Conservation (phyloP, 1,140 invertebrate species). For the Drosophila hydei region DNA sequence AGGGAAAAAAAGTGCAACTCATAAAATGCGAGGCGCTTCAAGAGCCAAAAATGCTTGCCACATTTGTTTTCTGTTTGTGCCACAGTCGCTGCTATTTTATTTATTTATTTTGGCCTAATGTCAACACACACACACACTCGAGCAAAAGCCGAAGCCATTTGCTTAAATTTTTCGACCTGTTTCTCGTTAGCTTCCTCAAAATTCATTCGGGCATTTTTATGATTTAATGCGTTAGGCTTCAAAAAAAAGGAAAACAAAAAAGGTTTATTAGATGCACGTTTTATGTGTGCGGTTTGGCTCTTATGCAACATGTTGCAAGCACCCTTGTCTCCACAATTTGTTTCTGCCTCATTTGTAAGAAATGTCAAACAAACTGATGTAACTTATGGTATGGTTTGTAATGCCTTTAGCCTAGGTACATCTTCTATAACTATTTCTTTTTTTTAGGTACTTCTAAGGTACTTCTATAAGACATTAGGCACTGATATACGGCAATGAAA, state of each 20-base stretch:
- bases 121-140: slow-evolving; percentile 36
- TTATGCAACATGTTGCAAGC: slow-evolving; percentile 53
- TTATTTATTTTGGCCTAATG: slow-evolving; percentile 68
- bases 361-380: background rate
- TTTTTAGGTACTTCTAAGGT: too few species aligned
- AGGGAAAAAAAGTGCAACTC: slow-evolving; percentile 56
- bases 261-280: slow-evolving; percentile 59
- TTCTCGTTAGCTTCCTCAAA: slow-evolving; percentile 35
- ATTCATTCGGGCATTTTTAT: slow-evolving; percentile 64
- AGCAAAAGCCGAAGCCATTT: slow-evolving; percentile 53
- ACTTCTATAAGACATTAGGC: too few species aligned
- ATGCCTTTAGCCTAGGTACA: background rate
- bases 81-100: slow-evolving; percentile 32
- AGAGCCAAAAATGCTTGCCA: slow-evolving; percentile 34
- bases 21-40: slow-evolving; percentile 55
- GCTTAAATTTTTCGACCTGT: slow-evolving; percentile 37
- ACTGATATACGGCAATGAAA: too few species aligned
- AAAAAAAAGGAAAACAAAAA: slow-evolving; percentile 24
- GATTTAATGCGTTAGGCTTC: slow-evolving; percentile 52
- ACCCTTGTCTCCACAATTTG: background rate
- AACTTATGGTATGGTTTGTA: background rate
- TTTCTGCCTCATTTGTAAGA: background rate
- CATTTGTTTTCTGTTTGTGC: slow-evolving; percentile 8
- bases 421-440: too few species aligned
- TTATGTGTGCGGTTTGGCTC: slow-evolving; percentile 47